A percentile compares a stretch with the other conserved stretches of the same genome.
Evolutionary conservation across 2,113 vertebrate species (phyloP).

Genomic region (Cavia aperea): DNA sequence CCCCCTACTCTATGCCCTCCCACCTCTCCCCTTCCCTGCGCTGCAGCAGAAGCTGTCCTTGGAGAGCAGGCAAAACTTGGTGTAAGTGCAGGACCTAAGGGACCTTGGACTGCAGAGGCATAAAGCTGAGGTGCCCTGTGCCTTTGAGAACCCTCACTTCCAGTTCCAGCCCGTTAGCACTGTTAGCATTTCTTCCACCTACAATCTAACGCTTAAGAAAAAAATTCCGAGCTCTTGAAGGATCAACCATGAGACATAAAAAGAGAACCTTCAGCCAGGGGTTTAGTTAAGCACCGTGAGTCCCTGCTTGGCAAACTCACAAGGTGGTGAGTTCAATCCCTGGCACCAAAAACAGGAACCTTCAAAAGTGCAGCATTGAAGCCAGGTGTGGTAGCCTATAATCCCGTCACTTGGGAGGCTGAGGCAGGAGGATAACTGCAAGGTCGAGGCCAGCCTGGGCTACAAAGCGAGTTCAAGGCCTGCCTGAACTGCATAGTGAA

Average conservation of each 20-base stretch:
- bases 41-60: neutral
- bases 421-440: no score
- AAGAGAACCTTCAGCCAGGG: neutral
- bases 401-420: no score
- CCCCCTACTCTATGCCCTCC: neutral
- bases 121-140: neutral
- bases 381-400: no score
- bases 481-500: no score
- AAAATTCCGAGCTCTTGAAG: neutral
- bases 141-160: neutral
- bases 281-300: no score
- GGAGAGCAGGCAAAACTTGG: neutral
- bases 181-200: neutral
- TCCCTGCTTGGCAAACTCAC: no score
- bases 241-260: neutral
- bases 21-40: neutral
- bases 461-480: no score
- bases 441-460: no score
- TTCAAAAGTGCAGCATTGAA: neutral
- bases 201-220: neutral
- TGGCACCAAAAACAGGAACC: neutral
- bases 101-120: neutral
- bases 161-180: neutral
- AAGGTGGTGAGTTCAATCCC: no score
- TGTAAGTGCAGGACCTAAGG: no score